A percentile compares a stretch with the other conserved stretches of the same genome.
phyloP scores from a whole-genome alignment of 53 echinoderm and acorn worm species.

The Echinarachnius parma region DNA sequence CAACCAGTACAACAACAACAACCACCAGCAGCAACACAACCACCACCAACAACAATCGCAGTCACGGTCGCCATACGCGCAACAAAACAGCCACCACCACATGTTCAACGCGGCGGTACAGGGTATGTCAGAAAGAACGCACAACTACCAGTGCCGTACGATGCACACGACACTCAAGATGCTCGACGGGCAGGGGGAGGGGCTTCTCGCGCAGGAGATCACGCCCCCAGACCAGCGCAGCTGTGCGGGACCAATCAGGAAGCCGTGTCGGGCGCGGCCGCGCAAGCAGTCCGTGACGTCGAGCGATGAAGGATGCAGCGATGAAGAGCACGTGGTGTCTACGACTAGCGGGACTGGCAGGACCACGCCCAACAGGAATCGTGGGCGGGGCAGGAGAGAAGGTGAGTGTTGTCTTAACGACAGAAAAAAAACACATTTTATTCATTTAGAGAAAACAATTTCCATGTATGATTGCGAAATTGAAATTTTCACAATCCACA shows the following conservation, averaged over 20 bases:
- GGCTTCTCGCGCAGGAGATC: conserved; percentile 22
- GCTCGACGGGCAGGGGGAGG: conserved; percentile 36
- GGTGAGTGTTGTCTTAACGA: no score
- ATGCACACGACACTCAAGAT: conserved; percentile 52
- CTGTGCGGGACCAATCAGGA: conserved; percentile 31
- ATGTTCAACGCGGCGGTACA: neutral
- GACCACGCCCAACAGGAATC: conserved; percentile 31
- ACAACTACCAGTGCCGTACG: conserved; percentile 71
- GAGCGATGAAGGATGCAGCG: conserved; percentile 54
- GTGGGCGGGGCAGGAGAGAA: conserved; percentile 83
- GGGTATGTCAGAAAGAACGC: conserved; percentile 35
- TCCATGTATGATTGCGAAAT: no score
- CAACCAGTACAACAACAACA: neutral
- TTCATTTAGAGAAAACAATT: no score
- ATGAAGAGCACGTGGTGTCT: conserved; percentile 38
- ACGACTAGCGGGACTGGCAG: neutral
- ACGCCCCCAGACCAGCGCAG: conserved; percentile 4
- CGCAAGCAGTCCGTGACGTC: conserved; percentile 48
- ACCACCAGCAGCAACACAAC: neutral
- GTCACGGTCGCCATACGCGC: conserved; percentile 2
- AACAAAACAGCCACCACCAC: no score
- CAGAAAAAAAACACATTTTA: no score
- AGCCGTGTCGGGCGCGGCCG: conserved; percentile 58
- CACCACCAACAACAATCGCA: conserved; percentile 2
- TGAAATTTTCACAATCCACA: no score